Base-by-base conservation (phyloP, 2,888 invertebrate genomes). In the Empis stercorea region DNA sequence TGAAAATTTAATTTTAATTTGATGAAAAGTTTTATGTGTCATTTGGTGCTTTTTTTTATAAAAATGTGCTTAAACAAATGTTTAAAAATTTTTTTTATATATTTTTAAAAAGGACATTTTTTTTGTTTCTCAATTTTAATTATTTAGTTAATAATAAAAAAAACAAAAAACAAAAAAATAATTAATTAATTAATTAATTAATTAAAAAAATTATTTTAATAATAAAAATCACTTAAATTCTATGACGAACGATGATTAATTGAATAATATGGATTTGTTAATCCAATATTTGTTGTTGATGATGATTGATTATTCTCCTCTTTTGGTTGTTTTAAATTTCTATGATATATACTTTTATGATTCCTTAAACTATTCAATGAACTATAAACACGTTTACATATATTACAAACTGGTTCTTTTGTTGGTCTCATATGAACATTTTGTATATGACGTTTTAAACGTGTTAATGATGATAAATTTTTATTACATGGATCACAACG, bases 321-420 rank as follows among this genome's bases (percentile, higher is more conserved):
- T 52, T 70, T 70, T 44, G 80, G 79, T 72, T 84, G 84, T 76
- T 85, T 85, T 57, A 76, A 74, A 67, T 78, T 80, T 73, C 88
- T 81, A 74, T 88, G 88, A 73, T 88, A 88, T 77, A 89, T 87
- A 72, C 87, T 87, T 80, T 87, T 87, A 78, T 88, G 88, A 76
- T 88, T 88, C 71, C 88, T 78, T 64, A 88, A 79, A 69, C 87
- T 87, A 77, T 88, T 88, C 64, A 88, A 78, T 68, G 87, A 88
- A 77, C 87, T 87, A 77, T 88, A 89, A 61, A 87, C 87, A 68
- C 88, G 83, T 72, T 87, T 87, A 78, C 88, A 89, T 70, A 88
- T 87, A 76, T 86, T 87, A 78, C 88, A 89, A 68, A 87, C 86
- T 58, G 87, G 87, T 74, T 87, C 87, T 75, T 87, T 80, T 70